These are phyloP conservation scores for Perizoma flavofasciatum DNA, from an alignment of 2,888 invertebrate genomes.

Conservation along the genomic window DNA sequence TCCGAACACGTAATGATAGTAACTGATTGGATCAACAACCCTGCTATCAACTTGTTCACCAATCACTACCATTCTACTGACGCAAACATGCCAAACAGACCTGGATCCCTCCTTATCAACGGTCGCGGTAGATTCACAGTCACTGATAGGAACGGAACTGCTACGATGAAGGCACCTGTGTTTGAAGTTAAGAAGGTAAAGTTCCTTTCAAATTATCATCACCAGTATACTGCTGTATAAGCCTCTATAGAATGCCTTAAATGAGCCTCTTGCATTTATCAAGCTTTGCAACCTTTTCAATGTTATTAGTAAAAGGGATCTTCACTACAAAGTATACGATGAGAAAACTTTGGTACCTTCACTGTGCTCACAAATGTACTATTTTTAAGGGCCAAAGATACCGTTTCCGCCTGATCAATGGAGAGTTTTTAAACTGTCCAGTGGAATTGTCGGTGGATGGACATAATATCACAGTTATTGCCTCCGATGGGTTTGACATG, in stretches of 20 bases:
- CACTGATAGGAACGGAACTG: background rate
- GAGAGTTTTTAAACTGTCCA: constrained; percentile 90
- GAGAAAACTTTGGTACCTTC: no score
- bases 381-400: constrained; percentile 83
- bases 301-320: no score
- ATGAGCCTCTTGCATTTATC: no score
- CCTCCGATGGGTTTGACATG: constrained; percentile 88
- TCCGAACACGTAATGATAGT: constrained; percentile 86
- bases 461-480: constrained; percentile 87
- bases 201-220: no score
- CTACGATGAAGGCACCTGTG: constrained; percentile 16
- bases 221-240: no score
- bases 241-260: no score
- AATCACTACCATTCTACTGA: constrained; percentile 86
- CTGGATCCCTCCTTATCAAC: constrained; percentile 27
- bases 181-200: constrained; percentile 34
- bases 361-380: constrained; percentile 3
- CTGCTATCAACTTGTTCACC: constrained; percentile 86
- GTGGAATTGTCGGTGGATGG: constrained; percentile 89
- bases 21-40: constrained; percentile 88
- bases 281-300: no score
- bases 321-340: no score
- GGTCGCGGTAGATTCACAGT: constrained; percentile 31
- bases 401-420: constrained; percentile 88
- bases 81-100: constrained; percentile 12